Base-by-base conservation (phyloP, 2,113 vertebrate genomes). In the Tylochromis polylepis region DNA sequence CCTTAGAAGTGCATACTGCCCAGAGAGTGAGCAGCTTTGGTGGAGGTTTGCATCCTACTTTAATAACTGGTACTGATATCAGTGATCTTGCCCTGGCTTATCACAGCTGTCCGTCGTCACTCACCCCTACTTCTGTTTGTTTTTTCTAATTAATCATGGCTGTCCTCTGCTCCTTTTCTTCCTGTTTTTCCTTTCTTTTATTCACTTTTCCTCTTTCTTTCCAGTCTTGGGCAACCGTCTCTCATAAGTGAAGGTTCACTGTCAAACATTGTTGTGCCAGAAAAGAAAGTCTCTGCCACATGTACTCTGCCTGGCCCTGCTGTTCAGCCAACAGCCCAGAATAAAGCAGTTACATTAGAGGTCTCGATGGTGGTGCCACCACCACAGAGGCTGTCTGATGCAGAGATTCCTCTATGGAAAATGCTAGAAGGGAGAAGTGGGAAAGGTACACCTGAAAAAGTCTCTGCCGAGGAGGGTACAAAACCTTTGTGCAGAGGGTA, bases 361-460 rank as follows among this genome's bases (percentile, higher is more conserved):
- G 87, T 86, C 34, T 67, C 58, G 81, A 84, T 60, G 58, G 57
- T 72, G 81, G 79, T 58, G 65, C 72, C 91, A 34, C 78, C 91
- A 79, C 90, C 84, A 36, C 79, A 91, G 84, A 93, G 78, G 31
- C 2, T 84, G 56, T 81, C 51, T 65, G 92, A 87, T 18, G 92
- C 91, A 65, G 95, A 96, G 90, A 56, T 85, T 84, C 95, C 95
- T 81, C 81, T 96, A 2, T 96, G 96, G 95, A 92, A 93, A 80
- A 65, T 72, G 18, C 87, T 96, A 78, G 95, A 96, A 67, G 92
- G 49, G 43, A 95, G 80, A 82, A 89, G 29, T 84, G 91, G 78
- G 75, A 85, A 84, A 80, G 90, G 90, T 38, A 82, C 55, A n/a
- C 57, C 88, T 75, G 82, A 91, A 90, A 82, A 72, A 31, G 83